Base-by-base conservation (phyloP, 2,797 vertebrate species). In the Poliocrania exsul region DNA sequence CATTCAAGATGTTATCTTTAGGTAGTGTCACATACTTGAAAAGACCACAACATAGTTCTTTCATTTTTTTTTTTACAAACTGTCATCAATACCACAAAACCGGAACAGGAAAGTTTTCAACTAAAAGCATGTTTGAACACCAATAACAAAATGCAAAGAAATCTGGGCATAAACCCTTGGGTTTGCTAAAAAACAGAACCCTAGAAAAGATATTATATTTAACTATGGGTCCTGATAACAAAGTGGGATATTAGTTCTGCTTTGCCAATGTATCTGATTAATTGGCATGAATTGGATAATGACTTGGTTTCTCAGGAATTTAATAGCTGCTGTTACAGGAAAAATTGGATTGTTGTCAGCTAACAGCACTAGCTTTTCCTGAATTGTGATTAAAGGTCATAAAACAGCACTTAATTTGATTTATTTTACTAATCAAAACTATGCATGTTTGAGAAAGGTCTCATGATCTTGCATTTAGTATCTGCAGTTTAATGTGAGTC, bases 361-460 rank as follows among this genome's bases (percentile, higher is more conserved):
- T 84, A 96, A 70, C 58, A 91, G 24, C 31, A 88, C 93, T 95
- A 92, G 62, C 75, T 81, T 92, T 95, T 67, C 80, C 37, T 64
- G 83, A 96, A 89, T 54, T 86, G 42, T 86, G 50, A 26, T 46
- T 92, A 94, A 96, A 96, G 62, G 80, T 95, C 82, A 91, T 96
- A 96, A 97, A 93, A 46, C 5, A 94, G 35, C 51, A 84, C 80
- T 97, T 96, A 79, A 29, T 85, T 96, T 97, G 84, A 97, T 95
- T 96, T 70, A 94, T 95, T 89, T 92, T 94, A 92, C 92, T 97
- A 97, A 96, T 80, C 53, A 96, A 93, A 97, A 67, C 26, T 33
- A 58, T 94, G 86, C 6, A 5, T 93, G 42, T 93, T 94, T 97
- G 91, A 95, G 74, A 84, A 96, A 97, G 69, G 18, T 90, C 35